phyloP scores from a whole-genome alignment of 2,113 vertebrate genomes.

The Promerops cafer region DNA sequence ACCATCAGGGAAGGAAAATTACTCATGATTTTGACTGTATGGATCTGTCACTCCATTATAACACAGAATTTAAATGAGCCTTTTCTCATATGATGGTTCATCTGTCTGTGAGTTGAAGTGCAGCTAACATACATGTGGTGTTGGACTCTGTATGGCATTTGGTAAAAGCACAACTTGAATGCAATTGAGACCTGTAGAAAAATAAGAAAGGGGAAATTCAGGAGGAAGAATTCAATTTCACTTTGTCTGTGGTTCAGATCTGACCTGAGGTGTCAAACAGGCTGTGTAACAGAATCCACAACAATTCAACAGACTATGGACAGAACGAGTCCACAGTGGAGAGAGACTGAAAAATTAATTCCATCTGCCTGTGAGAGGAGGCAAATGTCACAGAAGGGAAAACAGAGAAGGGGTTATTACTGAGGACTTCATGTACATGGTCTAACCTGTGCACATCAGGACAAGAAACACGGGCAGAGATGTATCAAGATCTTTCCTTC shows the following conservation, averaged over 20 bases:
- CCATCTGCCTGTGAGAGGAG: neutral
- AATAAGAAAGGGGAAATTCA: neutral
- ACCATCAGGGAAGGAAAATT: neutral
- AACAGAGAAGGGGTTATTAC: neutral
- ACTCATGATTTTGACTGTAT: neutral
- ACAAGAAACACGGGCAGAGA: neutral
- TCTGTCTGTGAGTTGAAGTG: neutral
- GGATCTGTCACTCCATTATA: neutral
- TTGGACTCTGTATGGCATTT: neutral
- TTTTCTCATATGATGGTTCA: neutral
- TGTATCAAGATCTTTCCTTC: neutral
- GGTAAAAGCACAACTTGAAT: neutral
- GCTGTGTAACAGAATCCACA: neutral
- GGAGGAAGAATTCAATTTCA: constrained; percentile 22
- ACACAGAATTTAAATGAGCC: neutral
- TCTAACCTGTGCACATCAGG: neutral
- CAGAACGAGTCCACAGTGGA: neutral
- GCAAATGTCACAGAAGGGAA: neutral
- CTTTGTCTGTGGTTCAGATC: neutral
- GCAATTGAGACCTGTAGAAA: neutral
- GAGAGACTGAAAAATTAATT: constrained; percentile 32
- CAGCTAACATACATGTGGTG: neutral
- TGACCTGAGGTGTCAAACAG: constrained; percentile 13
- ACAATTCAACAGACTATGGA: neutral
- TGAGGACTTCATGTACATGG: neutral